Base-by-base conservation (phyloP, 2,113 vertebrate genomes). In the Larimichthys polyactis region DNA sequence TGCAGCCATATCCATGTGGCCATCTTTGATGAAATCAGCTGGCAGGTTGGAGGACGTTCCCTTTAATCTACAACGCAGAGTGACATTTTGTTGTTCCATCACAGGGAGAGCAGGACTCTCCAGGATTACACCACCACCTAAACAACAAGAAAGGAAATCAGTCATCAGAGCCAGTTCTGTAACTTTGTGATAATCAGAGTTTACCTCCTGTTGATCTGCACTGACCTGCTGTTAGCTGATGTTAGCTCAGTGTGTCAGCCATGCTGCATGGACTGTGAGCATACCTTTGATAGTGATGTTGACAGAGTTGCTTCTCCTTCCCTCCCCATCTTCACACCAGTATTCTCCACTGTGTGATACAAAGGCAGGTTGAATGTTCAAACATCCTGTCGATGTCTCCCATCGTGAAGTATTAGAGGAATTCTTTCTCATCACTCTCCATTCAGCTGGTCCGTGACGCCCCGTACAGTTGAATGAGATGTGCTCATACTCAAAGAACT, bases 11-110 rank as follows among this genome's bases (percentile, higher is more conserved):
- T 22, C 16, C 4, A 73, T 4, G 3, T 2, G 19, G 5, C 60
- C 72, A 24, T 83, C 36, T 77, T 67, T 87, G 51, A 69, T 83
- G 72, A 87, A 83, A 67, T 64, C 57, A 46, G 60, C 29, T 24
- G 19, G 1, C 3, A 3, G 12, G 11, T 14, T 29, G 10, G 20
- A 0, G 3, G 57, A 11, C 6, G 7, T 36, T 11, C 0, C 3
- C 29, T 4, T 70, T 40, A 12, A 27, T 16, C 43, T 62, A 16
- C 76, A 78, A 32, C 1, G 16, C 58, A 78, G 66, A 29, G 57
- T 54, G 6, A 71, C 48, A 0, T 4, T 36, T 5, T 59, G 29
- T 71, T 7, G 12, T 29, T 62, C 67, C 48, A 62, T 71, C 44
- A 78, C 76, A 63, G 76, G 76, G 44, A n/a, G 6, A 19, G 15